Conservation (phyloP, 2,113 vertebrate species). For the Siniperca chuatsi region DNA sequence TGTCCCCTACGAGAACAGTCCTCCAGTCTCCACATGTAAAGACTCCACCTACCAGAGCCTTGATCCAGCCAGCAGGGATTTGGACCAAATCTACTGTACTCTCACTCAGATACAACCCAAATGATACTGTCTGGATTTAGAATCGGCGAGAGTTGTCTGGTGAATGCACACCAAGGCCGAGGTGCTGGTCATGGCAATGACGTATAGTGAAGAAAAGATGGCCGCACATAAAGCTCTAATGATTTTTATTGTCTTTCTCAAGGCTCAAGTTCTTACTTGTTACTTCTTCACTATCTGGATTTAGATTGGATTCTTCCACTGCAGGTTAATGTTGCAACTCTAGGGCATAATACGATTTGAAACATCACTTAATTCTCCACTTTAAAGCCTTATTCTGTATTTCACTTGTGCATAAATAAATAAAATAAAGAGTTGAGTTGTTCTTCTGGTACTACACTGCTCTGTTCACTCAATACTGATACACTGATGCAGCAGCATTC, state of each 20-base stretch:
- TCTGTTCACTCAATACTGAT: too few relatives aligned
- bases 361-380: too few relatives aligned
- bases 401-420: background rate
- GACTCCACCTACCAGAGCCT: conserved; percentile 8
- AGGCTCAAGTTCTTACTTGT: too few relatives aligned
- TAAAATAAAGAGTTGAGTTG: too few relatives aligned
- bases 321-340: background rate
- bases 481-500: background rate
- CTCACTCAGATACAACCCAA: background rate
- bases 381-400: background rate
- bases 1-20: background rate
- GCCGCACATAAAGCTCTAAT: too few relatives aligned
- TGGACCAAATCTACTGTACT: conserved; percentile 10
- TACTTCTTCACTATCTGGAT: background rate
- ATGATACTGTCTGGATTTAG: background rate
- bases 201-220: background rate
- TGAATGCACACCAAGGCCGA: background rate
- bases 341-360: background rate
- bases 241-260: too few relatives aligned
- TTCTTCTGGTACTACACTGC: too few relatives aligned
- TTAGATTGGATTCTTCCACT: background rate
- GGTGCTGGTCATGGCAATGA: background rate
- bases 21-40: background rate
- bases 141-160: background rate
- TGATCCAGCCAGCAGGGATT: background rate